Base-by-base conservation (phyloP, 2,888 invertebrate species). In the Tribolium freemani region DNA sequence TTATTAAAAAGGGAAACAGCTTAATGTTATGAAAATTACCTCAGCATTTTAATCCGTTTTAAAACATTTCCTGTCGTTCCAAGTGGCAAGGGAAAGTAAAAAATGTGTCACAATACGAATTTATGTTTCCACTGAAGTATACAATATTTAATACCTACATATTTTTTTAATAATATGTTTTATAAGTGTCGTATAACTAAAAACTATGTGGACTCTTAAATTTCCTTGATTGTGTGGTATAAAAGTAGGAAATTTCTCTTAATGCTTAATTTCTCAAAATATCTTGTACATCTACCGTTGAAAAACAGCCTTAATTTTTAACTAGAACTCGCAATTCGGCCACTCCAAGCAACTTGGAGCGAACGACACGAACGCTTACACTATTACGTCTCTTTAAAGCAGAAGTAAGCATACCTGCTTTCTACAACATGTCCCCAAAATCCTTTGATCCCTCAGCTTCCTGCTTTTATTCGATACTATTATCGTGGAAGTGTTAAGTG, bases 391-490 rank as follows among this genome's bases (percentile, higher is more conserved):
- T 58, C 16, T 10, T 16, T 46, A 20, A 46, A 13, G 16, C 58
- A 4, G 45, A 20, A 20, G n/a, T 45, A n/a, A 45, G 58, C 21
- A 11, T 30, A 63, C 63, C 63, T 63, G 63, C 31, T 51, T 54
- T 53, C 45, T 50, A 38, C 31, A 45, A 64, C 51, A 31, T 11
- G 53, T 64, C 16, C 20, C 9, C 21, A 16, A 31, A 53, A 64
- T 53, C 64, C 53, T 21, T 64, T 60, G 60, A 64, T 38, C 64
- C 44, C 4, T 26, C 20, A 20, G 54, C 50, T 50, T 63, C 63
- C 26, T 50, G 63, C 63, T 63, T 63, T 63, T 63, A 63, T 51
- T 46, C 16, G 63, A 63, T 63, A 51, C 53, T 44, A 20, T 45
- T 44, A 50, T 61, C 11, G 13, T 9, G 11, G 50, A 44, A 6